A percentile compares a stretch with the other conserved stretches of the same genome.
These are phyloP conservation scores for Grapholita molesta DNA, from an alignment of 1,140 invertebrate species.

Conservation along the genomic window DNA sequence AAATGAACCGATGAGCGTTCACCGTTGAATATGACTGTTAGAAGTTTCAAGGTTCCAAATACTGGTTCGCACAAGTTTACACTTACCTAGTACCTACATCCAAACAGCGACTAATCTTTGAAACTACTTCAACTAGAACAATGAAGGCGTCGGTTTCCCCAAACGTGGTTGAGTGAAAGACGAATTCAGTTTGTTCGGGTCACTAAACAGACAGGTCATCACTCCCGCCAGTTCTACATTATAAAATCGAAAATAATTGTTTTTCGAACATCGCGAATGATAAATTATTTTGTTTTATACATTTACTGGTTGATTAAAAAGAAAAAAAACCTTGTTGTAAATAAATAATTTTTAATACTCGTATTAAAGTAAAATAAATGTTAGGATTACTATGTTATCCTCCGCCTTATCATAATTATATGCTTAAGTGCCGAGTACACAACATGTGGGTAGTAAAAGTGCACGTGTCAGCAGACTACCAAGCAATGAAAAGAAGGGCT, in stretches of 20 bases:
- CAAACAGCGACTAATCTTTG: slow-evolving; percentile 20
- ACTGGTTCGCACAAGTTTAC: too few relatives aligned
- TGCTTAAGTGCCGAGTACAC: background rate
- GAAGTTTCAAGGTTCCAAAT: too few relatives aligned
- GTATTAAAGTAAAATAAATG: too few relatives aligned
- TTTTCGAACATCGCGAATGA: background rate
- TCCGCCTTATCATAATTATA: too few relatives aligned
- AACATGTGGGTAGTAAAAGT: background rate
- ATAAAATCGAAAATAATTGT: background rate
- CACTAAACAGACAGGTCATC: too few relatives aligned
- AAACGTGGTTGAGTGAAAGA: slow-evolving; percentile 21
- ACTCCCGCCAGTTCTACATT: slow-evolving; percentile 9
- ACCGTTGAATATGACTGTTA: too few relatives aligned
- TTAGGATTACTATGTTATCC: too few relatives aligned
- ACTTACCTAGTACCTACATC: too few relatives aligned
- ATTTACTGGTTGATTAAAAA: too few relatives aligned
- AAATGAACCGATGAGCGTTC: too few relatives aligned
- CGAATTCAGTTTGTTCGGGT: background rate
- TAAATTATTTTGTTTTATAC: slow-evolving; percentile 1
- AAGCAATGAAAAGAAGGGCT: background rate
- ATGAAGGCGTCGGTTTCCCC: slow-evolving; percentile 4
- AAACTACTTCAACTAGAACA: slow-evolving; percentile 20
- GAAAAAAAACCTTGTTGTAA: too few relatives aligned
- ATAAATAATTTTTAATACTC: too few relatives aligned
- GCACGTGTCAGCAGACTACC: background rate